Evolutionary conservation across 2,888 invertebrate genomes (phyloP).

Genomic region (Chrysotoxum bicinctum): DNA sequence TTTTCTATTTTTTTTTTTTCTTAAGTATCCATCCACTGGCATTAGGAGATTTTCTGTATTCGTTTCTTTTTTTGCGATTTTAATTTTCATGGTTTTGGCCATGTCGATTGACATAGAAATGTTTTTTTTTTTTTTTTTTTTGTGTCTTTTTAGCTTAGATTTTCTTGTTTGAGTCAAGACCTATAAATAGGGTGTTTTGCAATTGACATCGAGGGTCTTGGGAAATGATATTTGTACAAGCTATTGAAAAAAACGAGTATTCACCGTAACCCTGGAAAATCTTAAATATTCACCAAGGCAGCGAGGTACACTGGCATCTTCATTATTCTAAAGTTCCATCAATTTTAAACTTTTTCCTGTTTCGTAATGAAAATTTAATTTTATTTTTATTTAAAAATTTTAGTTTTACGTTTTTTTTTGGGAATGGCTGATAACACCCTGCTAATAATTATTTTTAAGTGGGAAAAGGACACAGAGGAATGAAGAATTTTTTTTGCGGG

Average conservation of each 20-base stretch:
- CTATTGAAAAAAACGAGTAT: too few species aligned
- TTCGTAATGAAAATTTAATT: too few species aligned
- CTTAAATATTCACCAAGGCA: too few species aligned
- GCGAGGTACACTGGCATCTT: too few species aligned
- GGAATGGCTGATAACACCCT: neutral
- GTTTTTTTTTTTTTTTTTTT: slow-evolving; percentile 10
- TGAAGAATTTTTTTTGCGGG: slow-evolving; percentile 25
- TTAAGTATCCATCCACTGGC: slow-evolving; percentile 46
- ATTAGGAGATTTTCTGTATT: slow-evolving; percentile 41
- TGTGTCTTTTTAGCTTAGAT: slow-evolving; percentile 3
- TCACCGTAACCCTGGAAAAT: too few species aligned
- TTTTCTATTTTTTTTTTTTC: slow-evolving; percentile 5
- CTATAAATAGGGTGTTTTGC: slow-evolving; percentile 1
- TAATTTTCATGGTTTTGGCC: slow-evolving; percentile 67
- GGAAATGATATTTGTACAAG: neutral
- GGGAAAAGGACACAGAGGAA: neutral
- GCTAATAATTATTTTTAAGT: neutral
- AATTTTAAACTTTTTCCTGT: too few species aligned
- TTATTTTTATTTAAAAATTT: too few species aligned
- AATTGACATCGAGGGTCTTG: neutral
- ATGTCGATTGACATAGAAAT: slow-evolving; percentile 63
- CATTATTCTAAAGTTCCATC: too few species aligned
- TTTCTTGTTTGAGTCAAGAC: slow-evolving; percentile 3
- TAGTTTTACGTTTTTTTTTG: too few species aligned
- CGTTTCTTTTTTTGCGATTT: slow-evolving; percentile 18